Percentiles rank a stretch among this genome's conserved stretches.
Conservation (phyloP, 1,140 invertebrate species). For the Brachionus manjavacas region DNA sequence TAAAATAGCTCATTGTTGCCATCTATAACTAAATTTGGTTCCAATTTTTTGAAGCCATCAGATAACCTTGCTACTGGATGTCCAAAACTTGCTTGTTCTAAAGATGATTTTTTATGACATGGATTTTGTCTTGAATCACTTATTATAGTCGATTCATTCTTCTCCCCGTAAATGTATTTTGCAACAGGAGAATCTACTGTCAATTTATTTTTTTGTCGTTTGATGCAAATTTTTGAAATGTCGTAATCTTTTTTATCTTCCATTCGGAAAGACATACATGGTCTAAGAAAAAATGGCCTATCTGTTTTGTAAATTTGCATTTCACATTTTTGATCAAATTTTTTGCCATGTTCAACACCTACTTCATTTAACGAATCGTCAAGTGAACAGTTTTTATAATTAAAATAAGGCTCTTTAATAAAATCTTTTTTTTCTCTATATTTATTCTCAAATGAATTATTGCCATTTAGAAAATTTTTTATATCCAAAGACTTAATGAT, state of each 20-base stretch:
- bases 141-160: background rate
- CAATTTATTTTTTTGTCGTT: background rate
- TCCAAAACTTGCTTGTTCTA: background rate
- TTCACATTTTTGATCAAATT: background rate
- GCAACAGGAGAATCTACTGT: background rate
- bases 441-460: background rate
- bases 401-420: background rate
- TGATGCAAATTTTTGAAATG: background rate
- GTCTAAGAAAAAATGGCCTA: slow-evolving; percentile 24
- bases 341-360: background rate
- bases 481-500: background rate
- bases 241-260: background rate
- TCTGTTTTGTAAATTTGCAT: slow-evolving; percentile 24
- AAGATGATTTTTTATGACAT: too few relatives aligned
- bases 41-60: background rate
- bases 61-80: background rate
- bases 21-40: background rate
- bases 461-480: background rate
- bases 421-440: background rate
- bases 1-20: background rate
- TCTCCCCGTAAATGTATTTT: background rate
- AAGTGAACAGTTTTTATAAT: background rate
- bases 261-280: background rate
- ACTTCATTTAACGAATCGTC: background rate
- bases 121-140: background rate